These are phyloP conservation scores for rat (Rattus norvegicus) DNA, from an alignment of 2,113 vertebrate genomes.

Conservation along the genomic window DNA sequence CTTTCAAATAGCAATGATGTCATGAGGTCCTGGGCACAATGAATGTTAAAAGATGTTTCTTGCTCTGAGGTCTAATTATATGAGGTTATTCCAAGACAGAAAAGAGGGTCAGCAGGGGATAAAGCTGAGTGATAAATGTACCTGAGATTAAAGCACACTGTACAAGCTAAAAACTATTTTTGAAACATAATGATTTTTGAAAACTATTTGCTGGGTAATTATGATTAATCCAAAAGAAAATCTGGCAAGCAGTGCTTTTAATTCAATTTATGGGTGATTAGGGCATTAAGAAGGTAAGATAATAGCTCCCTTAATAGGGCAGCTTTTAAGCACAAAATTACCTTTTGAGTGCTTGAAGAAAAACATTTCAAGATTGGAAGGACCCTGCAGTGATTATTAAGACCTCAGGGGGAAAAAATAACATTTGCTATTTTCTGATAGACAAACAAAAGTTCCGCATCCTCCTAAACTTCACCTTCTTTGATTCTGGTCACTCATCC, in stretches of 20 bases:
- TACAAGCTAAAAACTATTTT: slow-evolving; percentile 66
- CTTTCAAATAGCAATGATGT: not conserved
- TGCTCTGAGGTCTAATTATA: slow-evolving; percentile 12
- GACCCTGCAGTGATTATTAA: slow-evolving; percentile 57
- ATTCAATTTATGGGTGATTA: slow-evolving; percentile 76
- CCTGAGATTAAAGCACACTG: slow-evolving; percentile 29
- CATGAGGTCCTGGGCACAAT: not conserved
- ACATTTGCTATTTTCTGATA: slow-evolving; percentile 14
- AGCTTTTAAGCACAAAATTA: slow-evolving; percentile 72
- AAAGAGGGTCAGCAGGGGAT: slow-evolving; percentile 9
- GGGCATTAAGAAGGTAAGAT: slow-evolving; percentile 73
- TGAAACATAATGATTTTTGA: slow-evolving; percentile 61
- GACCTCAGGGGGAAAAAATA: slow-evolving; percentile 10
- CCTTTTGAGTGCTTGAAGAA: slow-evolving; percentile 56
- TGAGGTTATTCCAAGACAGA: not conserved
- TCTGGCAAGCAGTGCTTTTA: slow-evolving; percentile 67
- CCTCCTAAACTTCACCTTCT: not conserved
- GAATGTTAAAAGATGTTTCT: not conserved
- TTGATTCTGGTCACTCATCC: not conserved
- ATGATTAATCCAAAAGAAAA: slow-evolving; percentile 74
- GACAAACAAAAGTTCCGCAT: slow-evolving; percentile 31
- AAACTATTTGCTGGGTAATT: slow-evolving; percentile 68
- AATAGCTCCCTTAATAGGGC: slow-evolving; percentile 69
- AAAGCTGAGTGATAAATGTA: slow-evolving; percentile 21
- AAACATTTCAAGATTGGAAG: slow-evolving; percentile 67